phyloP scores from a whole-genome alignment of 2,888 invertebrate genomes.

The Stenodema calcarata region DNA sequence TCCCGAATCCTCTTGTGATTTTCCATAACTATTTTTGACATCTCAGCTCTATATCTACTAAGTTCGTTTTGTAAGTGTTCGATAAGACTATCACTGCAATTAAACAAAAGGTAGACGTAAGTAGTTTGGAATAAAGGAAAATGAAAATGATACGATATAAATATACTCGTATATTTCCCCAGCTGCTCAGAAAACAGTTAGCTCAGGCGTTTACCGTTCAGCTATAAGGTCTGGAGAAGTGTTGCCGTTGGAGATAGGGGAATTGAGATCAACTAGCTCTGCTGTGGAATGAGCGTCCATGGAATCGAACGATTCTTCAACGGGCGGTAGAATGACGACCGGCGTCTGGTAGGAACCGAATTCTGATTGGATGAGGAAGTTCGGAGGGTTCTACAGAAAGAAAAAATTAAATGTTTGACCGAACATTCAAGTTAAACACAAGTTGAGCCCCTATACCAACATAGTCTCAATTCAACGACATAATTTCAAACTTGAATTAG shows the following conservation, averaged over 20 bases:
- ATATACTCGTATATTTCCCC: too few relatives aligned
- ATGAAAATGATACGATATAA: too few relatives aligned
- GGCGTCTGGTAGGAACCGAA: constrained; percentile 93
- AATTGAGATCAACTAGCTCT: constrained; percentile 59
- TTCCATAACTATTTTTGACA: constrained; percentile 65
- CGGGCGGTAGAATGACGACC: constrained; percentile 83
- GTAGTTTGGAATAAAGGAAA: too few relatives aligned
- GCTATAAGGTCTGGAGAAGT: constrained; percentile 64
- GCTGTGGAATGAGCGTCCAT: constrained; percentile 63
- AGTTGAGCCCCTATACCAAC: too few relatives aligned
- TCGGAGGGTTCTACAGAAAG: constrained; percentile 81
- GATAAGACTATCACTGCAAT: constrained; percentile 75
- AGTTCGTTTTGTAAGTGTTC: constrained; percentile 81
- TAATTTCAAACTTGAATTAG: neutral
- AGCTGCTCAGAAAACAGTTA: too few relatives aligned
- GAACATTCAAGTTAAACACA: neutral
- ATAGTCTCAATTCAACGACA: too few relatives aligned
- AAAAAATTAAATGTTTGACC: neutral
- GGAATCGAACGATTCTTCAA: constrained; percentile 70
- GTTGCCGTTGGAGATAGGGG: constrained; percentile 56
- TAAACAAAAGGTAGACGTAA: too few relatives aligned
- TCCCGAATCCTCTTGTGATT: constrained; percentile 64
- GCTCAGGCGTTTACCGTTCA: constrained; percentile 60
- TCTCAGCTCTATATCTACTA: constrained; percentile 70
- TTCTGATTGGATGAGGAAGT: constrained; percentile 91